Evolutionary conservation across 2,888 invertebrate genomes (phyloP).

Genomic region (Tethea ocularis): DNA sequence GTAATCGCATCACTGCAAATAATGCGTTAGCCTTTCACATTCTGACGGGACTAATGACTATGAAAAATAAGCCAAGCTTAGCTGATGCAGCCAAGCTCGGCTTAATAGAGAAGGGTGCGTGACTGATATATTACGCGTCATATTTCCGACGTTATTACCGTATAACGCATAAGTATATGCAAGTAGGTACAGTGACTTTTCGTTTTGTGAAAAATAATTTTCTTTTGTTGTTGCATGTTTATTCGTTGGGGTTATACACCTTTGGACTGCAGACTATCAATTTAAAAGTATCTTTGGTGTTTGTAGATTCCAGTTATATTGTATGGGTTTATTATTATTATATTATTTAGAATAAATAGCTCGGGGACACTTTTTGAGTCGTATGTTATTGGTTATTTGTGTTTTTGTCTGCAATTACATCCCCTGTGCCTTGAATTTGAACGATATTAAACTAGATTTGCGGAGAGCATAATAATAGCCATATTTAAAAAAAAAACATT

Average conservation of each 20-base stretch:
- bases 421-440: no score
- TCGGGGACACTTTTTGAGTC: no score
- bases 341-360: no score
- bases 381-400: no score
- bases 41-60: conserved; percentile 53
- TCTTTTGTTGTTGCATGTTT: conserved; percentile 27
- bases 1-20: conserved; percentile 48
- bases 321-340: no score
- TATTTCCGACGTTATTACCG: conserved; percentile 48
- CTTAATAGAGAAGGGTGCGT: conserved; percentile 41
- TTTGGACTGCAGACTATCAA: background rate
- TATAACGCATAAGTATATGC: conserved; percentile 34
- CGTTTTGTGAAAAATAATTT: conserved; percentile 36
- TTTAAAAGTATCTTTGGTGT: background rate
- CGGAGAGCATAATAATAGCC: no score
- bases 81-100: conserved; percentile 48
- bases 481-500: no score
- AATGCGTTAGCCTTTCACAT: conserved; percentile 55
- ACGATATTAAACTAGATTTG: no score
- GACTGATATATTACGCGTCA: conserved; percentile 50
- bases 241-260: conserved; percentile 12
- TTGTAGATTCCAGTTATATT: background rate
- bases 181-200: conserved; percentile 41
- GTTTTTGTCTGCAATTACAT: no score
- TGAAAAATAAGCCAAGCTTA: conserved; percentile 57